phyloP scores from a whole-genome alignment of 2,113 vertebrate genomes.

The Cyanoliseus patagonus region DNA sequence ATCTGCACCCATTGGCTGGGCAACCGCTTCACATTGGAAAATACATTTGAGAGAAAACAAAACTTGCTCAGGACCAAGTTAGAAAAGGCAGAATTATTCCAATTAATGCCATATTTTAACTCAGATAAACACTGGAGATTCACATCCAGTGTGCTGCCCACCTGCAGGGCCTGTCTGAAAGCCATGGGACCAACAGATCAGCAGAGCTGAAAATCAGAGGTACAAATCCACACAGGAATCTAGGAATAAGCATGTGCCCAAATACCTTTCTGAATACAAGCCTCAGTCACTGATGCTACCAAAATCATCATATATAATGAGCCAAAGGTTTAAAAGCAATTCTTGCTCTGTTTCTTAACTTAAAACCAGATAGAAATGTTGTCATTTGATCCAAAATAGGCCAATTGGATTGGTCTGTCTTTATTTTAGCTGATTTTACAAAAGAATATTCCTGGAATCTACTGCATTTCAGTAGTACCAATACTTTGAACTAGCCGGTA shows the following conservation, averaged over 20 bases:
- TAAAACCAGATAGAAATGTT: neutral
- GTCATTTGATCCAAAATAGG: neutral
- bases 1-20: neutral
- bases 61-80: neutral
- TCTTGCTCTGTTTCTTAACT: neutral
- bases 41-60: neutral
- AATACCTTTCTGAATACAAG: neutral
- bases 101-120: neutral
- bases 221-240: neutral
- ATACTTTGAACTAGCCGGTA: neutral
- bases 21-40: neutral
- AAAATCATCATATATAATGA: fast-evolving
- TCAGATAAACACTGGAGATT: neutral
- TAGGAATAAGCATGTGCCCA: neutral
- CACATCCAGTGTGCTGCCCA: neutral
- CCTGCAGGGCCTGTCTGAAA: neutral
- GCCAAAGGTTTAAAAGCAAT: neutral
- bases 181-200: neutral
- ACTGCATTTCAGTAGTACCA: neutral
- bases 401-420: neutral
- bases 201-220: neutral
- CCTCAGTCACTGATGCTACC: neutral
- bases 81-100: neutral
- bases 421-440: neutral
- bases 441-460: neutral